Evolutionary conservation across 2,888 invertebrate species (phyloP).

Genomic region (Congeria kusceri): DNA sequence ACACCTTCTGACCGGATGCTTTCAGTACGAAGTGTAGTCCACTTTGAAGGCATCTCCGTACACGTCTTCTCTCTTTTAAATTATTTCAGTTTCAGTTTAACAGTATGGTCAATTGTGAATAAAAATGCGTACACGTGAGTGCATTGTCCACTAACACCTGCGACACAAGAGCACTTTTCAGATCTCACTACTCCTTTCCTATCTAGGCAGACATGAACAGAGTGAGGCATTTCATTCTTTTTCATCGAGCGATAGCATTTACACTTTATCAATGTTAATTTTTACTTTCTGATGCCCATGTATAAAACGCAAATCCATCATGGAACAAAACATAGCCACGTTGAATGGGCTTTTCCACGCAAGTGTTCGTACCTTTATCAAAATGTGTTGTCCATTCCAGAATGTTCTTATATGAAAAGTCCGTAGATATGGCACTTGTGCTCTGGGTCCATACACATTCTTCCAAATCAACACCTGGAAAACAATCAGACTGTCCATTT

Average conservation of each 20-base stretch:
- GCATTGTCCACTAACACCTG: conserved; percentile 15
- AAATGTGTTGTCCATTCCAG: conserved; percentile 14
- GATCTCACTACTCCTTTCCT: not conserved
- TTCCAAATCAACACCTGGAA: too few species aligned
- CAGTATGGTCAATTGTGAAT: not conserved
- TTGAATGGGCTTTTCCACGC: conserved; percentile 15
- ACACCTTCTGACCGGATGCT: conserved; percentile 13
- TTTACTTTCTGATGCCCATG: not conserved
- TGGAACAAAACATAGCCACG: conserved; percentile 11
- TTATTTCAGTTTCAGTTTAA: not conserved
- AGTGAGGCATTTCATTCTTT: conserved; percentile 13
- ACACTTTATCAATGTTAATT: not conserved
- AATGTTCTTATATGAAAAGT: conserved; percentile 19
- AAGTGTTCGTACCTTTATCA: conserved; percentile 7
- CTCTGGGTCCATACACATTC: not conserved
- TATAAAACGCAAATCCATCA: too few species aligned
- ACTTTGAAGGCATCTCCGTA: too few species aligned
- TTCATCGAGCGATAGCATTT: conserved; percentile 18
- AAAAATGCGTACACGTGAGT: conserved; percentile 20
- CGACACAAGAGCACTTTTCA: conserved; percentile 21
- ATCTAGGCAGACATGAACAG: not conserved
- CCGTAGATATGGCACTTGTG: not conserved
- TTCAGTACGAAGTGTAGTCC: not conserved
- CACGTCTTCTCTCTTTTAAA: conserved; percentile 13
- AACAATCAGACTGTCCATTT: not conserved